A percentile compares a stretch with the other conserved stretches of the same genome.
These are phyloP conservation scores for Sebastes hubbsi DNA, from an alignment of 2,797 vertebrate species.

Conservation along the genomic window DNA sequence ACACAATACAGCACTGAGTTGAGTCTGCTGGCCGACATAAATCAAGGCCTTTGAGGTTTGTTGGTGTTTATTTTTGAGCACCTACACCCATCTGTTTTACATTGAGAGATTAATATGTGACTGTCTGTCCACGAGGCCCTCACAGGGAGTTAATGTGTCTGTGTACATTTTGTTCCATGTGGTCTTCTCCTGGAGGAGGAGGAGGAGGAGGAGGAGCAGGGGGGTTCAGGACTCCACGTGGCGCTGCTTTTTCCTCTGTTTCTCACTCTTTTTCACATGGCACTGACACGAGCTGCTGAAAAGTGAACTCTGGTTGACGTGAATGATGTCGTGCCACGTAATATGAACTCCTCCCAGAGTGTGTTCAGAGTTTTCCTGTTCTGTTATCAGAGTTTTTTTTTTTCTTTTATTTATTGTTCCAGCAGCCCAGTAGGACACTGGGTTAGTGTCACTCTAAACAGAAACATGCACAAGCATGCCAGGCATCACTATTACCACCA, in stretches of 20 bases:
- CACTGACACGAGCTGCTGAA: constrained; percentile 22
- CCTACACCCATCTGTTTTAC: constrained; percentile 68
- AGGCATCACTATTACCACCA: background rate
- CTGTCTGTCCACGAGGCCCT: constrained; percentile 4
- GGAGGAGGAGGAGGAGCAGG: background rate
- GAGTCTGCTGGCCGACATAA: constrained; percentile 9
- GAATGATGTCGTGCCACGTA: background rate
- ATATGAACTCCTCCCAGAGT: background rate
- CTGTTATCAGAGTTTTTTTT: background rate
- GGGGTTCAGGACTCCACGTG: constrained; percentile 51
- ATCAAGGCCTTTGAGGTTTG: constrained; percentile 44
- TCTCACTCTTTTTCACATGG: constrained; percentile 49
- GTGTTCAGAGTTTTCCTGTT: background rate
- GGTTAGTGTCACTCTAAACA: constrained; percentile 54
- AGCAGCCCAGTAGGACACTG: constrained; percentile 49
- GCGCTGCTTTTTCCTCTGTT: constrained; percentile 9
- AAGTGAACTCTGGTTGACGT: background rate
- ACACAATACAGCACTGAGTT: constrained; percentile 5
- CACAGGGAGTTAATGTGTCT: constrained; percentile 14
- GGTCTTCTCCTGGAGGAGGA: constrained; percentile 6
- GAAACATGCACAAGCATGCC: constrained; percentile 13
- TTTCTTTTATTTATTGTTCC: constrained; percentile 17
- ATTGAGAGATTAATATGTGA: constrained; percentile 38
- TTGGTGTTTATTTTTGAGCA: constrained; percentile 46
- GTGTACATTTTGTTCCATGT: constrained; percentile 71